phyloP scores from a whole-genome alignment of 2,797 vertebrate genomes.

The Sebastes itinus region DNA sequence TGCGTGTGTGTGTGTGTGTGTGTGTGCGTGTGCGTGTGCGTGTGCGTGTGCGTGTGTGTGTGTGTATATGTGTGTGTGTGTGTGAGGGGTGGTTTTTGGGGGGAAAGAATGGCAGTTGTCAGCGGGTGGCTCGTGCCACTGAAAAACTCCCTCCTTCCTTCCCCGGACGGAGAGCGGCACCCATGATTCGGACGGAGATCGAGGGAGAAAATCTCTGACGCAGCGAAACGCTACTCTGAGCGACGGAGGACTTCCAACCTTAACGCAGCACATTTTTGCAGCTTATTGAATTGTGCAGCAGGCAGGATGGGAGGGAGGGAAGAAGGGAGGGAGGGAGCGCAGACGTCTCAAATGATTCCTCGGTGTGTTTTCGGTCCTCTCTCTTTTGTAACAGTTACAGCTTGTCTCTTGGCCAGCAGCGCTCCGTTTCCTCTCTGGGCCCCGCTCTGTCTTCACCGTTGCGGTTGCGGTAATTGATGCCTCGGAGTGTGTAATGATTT shows the following conservation, averaged over 20 bases:
- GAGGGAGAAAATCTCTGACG: conserved; percentile 71
- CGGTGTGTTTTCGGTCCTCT: background rate
- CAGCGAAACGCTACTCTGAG: conserved; percentile 69
- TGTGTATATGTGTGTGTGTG: background rate
- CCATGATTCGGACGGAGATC: conserved; percentile 41
- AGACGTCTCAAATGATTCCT: conserved; percentile 39
- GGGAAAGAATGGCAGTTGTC: conserved; percentile 68
- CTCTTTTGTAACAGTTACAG: conserved; percentile 24
- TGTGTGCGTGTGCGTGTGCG: no score
- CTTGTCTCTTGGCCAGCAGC: conserved; percentile 14
- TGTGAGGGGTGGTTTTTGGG: background rate
- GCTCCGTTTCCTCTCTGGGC: conserved; percentile 25
- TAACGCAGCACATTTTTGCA: conserved; percentile 75
- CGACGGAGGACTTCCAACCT: conserved; percentile 56
- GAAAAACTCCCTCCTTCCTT: conserved; percentile 60
- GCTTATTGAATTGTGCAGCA: conserved; percentile 67
- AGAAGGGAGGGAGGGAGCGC: background rate
- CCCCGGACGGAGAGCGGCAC: conserved; percentile 42
- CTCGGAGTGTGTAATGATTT: conserved; percentile 6
- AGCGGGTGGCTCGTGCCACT: conserved; percentile 79
- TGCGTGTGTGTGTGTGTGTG: background rate
- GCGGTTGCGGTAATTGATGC: conserved; percentile 30
- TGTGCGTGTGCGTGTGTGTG: no score
- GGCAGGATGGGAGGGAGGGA: background rate
- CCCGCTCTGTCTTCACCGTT: conserved; percentile 19